Evolutionary conservation across 2,888 invertebrate species (phyloP), one percentile per base, ranked within the genome.

Genomic region (Isotomurus palustris): DNA sequence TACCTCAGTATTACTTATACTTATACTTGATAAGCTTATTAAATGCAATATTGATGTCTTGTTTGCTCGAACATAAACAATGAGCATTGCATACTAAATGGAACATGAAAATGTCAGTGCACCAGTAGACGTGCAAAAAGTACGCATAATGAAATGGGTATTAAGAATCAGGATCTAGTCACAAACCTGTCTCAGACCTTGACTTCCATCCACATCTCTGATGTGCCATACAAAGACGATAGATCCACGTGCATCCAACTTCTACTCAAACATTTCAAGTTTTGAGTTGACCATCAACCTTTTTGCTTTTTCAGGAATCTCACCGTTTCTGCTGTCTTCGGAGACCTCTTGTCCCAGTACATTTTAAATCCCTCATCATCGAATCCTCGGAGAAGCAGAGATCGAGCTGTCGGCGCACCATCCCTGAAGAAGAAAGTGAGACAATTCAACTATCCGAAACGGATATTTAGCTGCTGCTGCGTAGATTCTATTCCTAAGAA

Each of bases 281-380:
- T n/a, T n/a, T n/a, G n/a, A n/a, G n/a, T n/a, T n/a, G 8, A 32
- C 32, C 8, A 32, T 32, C 8, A 32, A 32, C 14, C 32, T 32
- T 32, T 10, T 32, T 14, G 32, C 32, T 32, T 10, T 32, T 32
- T 14, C 32, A 8, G 32, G 14, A 22, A 22, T 72, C 77, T 75
- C 73, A 86, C 89, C 78, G 99, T 79, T 76, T 99, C 93, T 58
- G 77, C 77, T 5, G 53, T 25, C 78, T 99, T 99, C 48, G 90
- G 82, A 73, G 97, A 97, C 25, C 81, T 84, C 74, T 91, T 91
- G 77, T 97, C 95, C 1, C 96, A 94, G 73, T 86, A 99, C 77
- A 99, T 96, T 66, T 84, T 86, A 74, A 95, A 96, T 2, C 97
- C 97, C 53, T 85, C 84, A 58, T 83, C 81, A 49, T 85, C 85